Base-by-base conservation (phyloP, 2,797 vertebrate species). In the Chaetodon trifasciatus region DNA sequence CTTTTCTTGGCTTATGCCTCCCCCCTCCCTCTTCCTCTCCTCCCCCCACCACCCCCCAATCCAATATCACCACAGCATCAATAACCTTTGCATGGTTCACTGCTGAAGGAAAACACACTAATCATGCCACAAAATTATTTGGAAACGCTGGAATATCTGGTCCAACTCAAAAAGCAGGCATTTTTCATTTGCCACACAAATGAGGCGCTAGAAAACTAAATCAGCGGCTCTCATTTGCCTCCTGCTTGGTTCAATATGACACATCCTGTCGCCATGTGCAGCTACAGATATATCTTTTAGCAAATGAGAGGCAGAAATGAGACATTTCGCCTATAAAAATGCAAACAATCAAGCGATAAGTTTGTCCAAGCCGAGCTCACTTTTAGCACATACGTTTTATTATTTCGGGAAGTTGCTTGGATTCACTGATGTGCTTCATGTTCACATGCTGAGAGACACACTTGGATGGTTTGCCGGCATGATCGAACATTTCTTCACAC, bases 51-150 rank as follows among this genome's bases (percentile, higher is more conserved):
- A 21, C 39, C 28, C 28, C 70, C 62, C 53, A 82, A 79, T 79
- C 84, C 78, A 83, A 87, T 86, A 87, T 78, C 74, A 78, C 63
- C 87, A 84, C 81, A 87, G 78, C 91, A 81, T 87, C 84, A 87
- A 84, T 85, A 88, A 84, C 79, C 81, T 86, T 87, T 84, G 64
- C 82, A 82, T 85, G 82, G 78, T 35, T 78, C 71, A 68, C 65
- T 74, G 71, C 68, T 83, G 82, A 79, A 79, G 68, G 82, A 74
- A 76, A 81, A 80, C 74, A 77, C 67, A 83, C 78, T 63, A 68
- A 85, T 83, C 77, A 74, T 10, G 32, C 17, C 72, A 64, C 60
- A 55, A 24, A 83, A 80, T 80, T 0, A 77, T 62, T 55, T 79
- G 57, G 46, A 79, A 82, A 81, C n/a, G 63, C 21, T 17, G 16